These are phyloP conservation scores for Psettodes erumei DNA, from an alignment of 2,113 vertebrate species.

Conservation along the genomic window DNA sequence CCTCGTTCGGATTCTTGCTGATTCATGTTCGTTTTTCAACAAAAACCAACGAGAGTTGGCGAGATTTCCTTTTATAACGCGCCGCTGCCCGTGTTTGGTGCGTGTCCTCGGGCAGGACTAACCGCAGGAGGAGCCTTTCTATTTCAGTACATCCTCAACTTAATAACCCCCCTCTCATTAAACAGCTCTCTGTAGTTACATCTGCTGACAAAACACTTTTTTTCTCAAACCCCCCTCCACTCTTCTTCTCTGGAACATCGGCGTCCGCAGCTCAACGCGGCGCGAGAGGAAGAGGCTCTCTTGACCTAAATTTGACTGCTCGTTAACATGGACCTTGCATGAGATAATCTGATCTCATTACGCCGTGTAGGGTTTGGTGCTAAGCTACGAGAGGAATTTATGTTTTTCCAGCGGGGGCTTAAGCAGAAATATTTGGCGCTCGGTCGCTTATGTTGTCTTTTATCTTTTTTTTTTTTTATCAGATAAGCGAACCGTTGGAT, in stretches of 20 bases:
- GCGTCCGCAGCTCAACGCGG: conserved; percentile 7
- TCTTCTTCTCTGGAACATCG: too few species aligned
- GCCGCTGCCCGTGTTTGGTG: background rate
- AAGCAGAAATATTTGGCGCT: background rate
- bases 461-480: conserved; percentile 24
- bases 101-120: conserved; percentile 16
- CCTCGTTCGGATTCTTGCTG: background rate
- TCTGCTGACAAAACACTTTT: conserved; percentile 19
- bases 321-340: conserved; percentile 13
- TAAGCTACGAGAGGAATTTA: background rate
- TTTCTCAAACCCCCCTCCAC: background rate
- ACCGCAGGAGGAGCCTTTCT: background rate
- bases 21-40: too few species aligned
- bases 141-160: conserved; percentile 22
- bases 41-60: background rate
- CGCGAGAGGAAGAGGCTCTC: background rate
- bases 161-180: conserved; percentile 11
- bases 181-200: background rate
- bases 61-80: background rate
- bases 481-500: conserved; percentile 63
- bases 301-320: conserved; percentile 52
- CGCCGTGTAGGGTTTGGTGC: too few species aligned
- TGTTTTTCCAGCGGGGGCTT: background rate
- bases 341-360: conserved; percentile 22
- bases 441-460: conserved; percentile 3